Base-by-base conservation (phyloP, 30 jellyfish, hydroid and myxozoan genomes). In the Mastigias papua region DNA sequence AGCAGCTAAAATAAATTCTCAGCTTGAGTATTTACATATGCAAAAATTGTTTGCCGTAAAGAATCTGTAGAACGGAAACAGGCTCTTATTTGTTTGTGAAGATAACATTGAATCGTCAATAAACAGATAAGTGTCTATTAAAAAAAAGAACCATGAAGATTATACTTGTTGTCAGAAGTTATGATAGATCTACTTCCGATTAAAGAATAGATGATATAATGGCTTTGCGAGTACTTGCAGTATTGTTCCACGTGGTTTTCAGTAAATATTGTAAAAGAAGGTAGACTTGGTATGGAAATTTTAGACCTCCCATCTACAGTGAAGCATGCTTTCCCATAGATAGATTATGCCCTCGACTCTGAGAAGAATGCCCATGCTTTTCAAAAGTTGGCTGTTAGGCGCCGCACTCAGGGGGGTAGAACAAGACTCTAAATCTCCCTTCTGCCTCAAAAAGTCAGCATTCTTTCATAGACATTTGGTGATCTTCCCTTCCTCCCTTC, bases 1-100 rank as follows among this genome's bases (percentile, higher is more conserved):
- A 63, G 74, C 19, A 4, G 78, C 69, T 77, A 28, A 50, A 61
- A 77, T 77, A 77, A 77, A 77, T 33, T 77, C 88, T 54, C 88
- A 2, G 88, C 88, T 54, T 77, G 88, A 77, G 66, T 28, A 5
- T 50, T 20, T 25, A 15, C 42, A 34, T 10, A 34, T 5, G 16
- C 65, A 58, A 50, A 28, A 58, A 77, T 57, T 77, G 88, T 77
- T 77, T 77, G 88, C 42, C n/a, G 34, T 17, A 27, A 60, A 77
- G 26, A 34, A 23, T 17, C 73, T 27, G 23, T 5, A 33, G 49
- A 63, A 58, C 79, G 88, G 88, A 77, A 77, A 60, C 78, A 25
- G 88, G 31, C 23, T 17, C 74, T 63, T 63, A 28, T 0, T 72
- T 72, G 19, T 17, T 63, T 25, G 26, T 15, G 23, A 63, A 63